A percentile compares a stretch with the other conserved stretches of the same genome.
Conservation (phyloP, 2,113 vertebrate genomes). For the Sander vitreus region DNA sequence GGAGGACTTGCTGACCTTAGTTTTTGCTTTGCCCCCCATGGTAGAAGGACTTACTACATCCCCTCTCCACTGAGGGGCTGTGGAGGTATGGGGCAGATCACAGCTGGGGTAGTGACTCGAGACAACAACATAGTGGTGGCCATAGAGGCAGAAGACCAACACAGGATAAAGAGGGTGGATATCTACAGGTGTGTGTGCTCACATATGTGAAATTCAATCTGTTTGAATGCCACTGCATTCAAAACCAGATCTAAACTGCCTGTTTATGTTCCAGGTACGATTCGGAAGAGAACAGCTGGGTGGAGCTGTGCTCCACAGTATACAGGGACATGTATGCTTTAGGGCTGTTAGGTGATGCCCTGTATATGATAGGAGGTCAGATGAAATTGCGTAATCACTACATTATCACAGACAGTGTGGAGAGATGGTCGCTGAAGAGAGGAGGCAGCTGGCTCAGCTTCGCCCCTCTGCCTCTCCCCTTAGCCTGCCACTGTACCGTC, state of each 20-base stretch:
- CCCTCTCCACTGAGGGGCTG: conserved; percentile 86
- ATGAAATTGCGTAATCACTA: conserved; percentile 90
- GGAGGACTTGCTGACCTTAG: conserved; percentile 89
- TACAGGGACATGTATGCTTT: conserved; percentile 91
- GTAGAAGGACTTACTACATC: conserved; percentile 87
- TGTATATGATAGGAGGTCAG: conserved; percentile 92
- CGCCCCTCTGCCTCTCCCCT: conserved; percentile 85
- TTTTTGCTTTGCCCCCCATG: conserved; percentile 88
- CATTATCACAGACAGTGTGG: conserved; percentile 88
- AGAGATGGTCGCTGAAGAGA: conserved; percentile 87
- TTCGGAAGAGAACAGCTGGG: conserved; percentile 87
- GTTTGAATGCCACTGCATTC: background rate
- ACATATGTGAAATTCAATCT: background rate
- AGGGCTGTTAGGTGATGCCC: conserved; percentile 78
- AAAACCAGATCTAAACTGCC: background rate
- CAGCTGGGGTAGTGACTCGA: conserved; percentile 87
- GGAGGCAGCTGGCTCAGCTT: conserved; percentile 87
- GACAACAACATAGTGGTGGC: conserved; percentile 89
- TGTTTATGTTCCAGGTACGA: conserved; percentile 85
- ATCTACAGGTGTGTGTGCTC: conserved; percentile 86
- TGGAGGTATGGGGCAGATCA: conserved; percentile 85
- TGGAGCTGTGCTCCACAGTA: conserved; percentile 84
- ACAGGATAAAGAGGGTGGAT: conserved; percentile 87
- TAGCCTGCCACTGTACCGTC: conserved; percentile 88
- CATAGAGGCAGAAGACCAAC: conserved; percentile 88